These are phyloP conservation scores for Poliocrania exsul DNA, from an alignment of 2,797 vertebrate species.

Conservation along the genomic window DNA sequence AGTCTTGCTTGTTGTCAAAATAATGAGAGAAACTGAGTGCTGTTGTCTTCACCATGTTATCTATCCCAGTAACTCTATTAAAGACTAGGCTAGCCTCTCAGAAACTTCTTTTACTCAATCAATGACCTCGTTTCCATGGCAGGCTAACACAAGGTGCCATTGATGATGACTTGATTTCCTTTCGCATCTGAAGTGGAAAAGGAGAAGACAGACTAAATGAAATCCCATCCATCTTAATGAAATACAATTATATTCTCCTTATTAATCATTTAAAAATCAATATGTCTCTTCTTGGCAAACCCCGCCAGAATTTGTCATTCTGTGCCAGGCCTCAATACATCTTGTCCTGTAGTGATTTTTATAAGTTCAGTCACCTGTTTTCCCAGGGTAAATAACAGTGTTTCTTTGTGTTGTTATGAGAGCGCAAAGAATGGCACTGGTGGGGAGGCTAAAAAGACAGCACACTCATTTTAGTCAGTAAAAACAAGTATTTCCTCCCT, in stretches of 20 bases:
- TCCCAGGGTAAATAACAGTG: conserved; percentile 83
- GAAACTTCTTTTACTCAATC: conserved; percentile 83
- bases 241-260: conserved; percentile 99
- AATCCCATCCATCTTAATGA: conserved; percentile 99
- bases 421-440: not conserved
- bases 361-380: conserved; percentile 97
- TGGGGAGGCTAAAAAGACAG: conserved; percentile 18
- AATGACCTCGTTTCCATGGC: conserved; percentile 94
- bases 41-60: conserved; percentile 48
- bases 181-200: conserved; percentile 93
- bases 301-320: conserved; percentile 97
- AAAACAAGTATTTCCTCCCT: conserved; percentile 5
- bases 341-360: conserved; percentile 92
- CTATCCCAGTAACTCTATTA: conserved; percentile 66
- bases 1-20: not conserved
- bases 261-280: conserved; percentile 99
- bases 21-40: not conserved
- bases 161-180: conserved; percentile 95
- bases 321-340: conserved; percentile 90
- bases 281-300: conserved; percentile 96
- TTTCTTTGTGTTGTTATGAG: conserved; percentile 63
- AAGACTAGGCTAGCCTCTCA: conserved; percentile 71
- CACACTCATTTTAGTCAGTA: conserved; percentile 38
- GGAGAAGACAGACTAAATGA: conserved; percentile 98
- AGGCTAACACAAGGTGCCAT: conserved; percentile 88